Evolutionary conservation across 2,888 invertebrate genomes (phyloP), one percentile per base, ranked within the genome.

Genomic region (Cetonia aurata): DNA sequence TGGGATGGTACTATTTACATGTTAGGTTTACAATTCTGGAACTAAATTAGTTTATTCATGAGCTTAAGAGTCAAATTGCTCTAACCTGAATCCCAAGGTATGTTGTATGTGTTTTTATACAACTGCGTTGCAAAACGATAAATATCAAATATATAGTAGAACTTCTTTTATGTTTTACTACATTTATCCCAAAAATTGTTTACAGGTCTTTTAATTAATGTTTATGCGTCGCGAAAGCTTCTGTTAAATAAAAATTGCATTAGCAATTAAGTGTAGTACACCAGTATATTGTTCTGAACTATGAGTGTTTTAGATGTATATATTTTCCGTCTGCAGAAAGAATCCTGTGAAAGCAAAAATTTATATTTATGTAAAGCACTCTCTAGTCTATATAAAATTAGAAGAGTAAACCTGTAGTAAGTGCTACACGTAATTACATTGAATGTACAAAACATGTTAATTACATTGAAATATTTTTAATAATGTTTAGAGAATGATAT

Each of bases 201-300:
- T 37, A 8, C 10, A 37, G 10, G 3, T 33, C 6, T 33, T 37
- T 37, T 4, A 25, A 25, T 8, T 37, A 57, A 37, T 52, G 41
- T 65, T 65, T 65, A 52, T 37, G 17, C 12, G 37, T 12, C 37
- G 50, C 25, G 62, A 52, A 65, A 33, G 17, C 48, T 65, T 9
- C 12, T 12, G 50, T 3, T 37, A 15, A 50, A 33, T 41, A 52
- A 65, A 65, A 60, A 65, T 17, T 6, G 17, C 10, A 17, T 50
- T 15, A 37, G 19, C 71, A 73, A 73, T 70, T 68, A 65, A 71
- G 70, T 37, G 37, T 10, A 71, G 71, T 70, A 70, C 19, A 31
- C 62, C 44, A 60, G 52, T 52, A 69, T 60, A 46, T 60, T 60
- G 69, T 69, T 69, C 53, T 52, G 60, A 69, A 69, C 53, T 62